Evolutionary conservation across 2,113 vertebrate species (phyloP).

Genomic region (Apodemus sylvaticus): DNA sequence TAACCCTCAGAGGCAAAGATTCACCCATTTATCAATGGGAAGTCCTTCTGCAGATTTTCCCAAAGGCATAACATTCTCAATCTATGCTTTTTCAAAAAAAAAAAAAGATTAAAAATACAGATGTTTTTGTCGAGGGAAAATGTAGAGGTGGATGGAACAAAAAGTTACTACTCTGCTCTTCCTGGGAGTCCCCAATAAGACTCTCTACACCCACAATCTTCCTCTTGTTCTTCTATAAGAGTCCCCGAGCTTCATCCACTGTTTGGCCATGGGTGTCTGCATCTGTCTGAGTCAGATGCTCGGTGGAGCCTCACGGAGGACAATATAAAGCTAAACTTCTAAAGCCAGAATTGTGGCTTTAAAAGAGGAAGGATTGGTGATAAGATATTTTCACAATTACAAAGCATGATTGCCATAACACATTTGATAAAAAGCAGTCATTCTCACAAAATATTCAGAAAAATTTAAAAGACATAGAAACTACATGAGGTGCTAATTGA

Average conservation of each 20-base stretch:
- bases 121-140: conserved; percentile 30
- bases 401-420: background rate
- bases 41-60: conserved; percentile 22
- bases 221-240: too few relatives aligned
- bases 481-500: background rate
- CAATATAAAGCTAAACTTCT: background rate
- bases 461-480: background rate
- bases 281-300: too few relatives aligned
- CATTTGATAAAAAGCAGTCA: background rate
- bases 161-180: background rate
- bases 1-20: conserved; percentile 39
- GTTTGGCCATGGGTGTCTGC: too few relatives aligned
- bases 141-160: background rate
- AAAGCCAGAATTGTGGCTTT: conserved; percentile 14
- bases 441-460: conserved; percentile 6
- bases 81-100: background rate
- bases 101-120: background rate
- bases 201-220: too few relatives aligned
- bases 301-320: too few relatives aligned
- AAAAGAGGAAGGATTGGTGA: background rate
- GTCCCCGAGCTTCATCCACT: too few relatives aligned
- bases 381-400: conserved; percentile 17
- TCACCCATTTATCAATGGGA: conserved; percentile 23
- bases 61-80: conserved; percentile 31
- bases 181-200: too few relatives aligned